Conservation (phyloP, 2,113 vertebrate genomes). For the Butastur rufipennis region DNA sequence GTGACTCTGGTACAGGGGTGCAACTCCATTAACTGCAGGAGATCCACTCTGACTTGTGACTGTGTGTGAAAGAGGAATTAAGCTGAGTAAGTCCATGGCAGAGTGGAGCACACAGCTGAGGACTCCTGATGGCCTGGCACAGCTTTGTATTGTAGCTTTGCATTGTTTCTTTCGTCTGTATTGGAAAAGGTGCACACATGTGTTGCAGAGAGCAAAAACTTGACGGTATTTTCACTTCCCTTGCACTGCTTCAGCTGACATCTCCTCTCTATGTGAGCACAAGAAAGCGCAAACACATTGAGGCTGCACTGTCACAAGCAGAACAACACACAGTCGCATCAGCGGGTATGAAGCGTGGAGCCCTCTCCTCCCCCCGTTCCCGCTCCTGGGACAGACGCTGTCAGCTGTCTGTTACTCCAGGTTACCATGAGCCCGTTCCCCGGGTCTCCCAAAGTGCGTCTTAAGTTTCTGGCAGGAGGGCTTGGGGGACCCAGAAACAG, state of each 20-base stretch:
- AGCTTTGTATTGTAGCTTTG: neutral
- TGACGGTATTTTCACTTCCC: neutral
- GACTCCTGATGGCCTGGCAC: neutral
- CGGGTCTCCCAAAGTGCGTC: slow-evolving; percentile 29
- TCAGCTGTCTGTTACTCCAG: neutral
- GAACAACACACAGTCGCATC: neutral
- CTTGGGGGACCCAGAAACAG: slow-evolving; percentile 15
- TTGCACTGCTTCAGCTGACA: neutral
- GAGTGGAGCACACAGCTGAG: neutral
- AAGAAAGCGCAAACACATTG: accelerated
- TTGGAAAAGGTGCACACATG: neutral
- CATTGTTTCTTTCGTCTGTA: neutral
- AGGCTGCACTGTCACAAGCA: neutral
- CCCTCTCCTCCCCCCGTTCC: neutral
- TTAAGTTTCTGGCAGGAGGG: slow-evolving; percentile 55
- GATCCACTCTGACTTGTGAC: neutral
- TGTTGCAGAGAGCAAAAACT: neutral
- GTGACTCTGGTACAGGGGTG: neutral
- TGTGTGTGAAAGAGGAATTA: neutral
- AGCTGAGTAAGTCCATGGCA: neutral
- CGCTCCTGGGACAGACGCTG: neutral
- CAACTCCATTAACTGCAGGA: neutral
- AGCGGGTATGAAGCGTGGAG: accelerated
- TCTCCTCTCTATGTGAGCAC: neutral
- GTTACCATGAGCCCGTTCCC: neutral